A percentile compares a stretch with the other conserved stretches of the same genome.
phyloP scores from a whole-genome alignment of 2,113 vertebrate genomes.

The Forbesichthys agassizii region DNA sequence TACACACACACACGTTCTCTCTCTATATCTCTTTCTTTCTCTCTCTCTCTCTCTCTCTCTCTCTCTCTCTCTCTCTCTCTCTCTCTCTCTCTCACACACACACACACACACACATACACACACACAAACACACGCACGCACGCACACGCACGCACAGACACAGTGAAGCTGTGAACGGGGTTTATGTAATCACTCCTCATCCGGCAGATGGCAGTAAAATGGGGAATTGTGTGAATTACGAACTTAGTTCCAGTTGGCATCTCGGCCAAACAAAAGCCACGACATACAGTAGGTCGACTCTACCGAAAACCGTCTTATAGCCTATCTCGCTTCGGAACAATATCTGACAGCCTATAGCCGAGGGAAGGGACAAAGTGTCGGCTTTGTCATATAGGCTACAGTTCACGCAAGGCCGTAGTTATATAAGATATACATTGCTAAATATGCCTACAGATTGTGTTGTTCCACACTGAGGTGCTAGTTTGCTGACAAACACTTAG shows the following conservation, averaged over 20 bases:
- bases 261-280: slow-evolving; percentile 53
- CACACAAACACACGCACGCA: slow-evolving; percentile 7
- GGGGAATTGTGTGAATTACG: slow-evolving; percentile 52
- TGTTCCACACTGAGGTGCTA: no score
- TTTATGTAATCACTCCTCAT: slow-evolving; percentile 74
- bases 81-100: slow-evolving; percentile 17
- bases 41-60: slow-evolving; percentile 7
- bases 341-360: no score
- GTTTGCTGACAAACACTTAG: no score
- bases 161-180: slow-evolving; percentile 64
- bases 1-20: slow-evolving; percentile 17
- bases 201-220: slow-evolving; percentile 79
- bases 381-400: no score
- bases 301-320: slow-evolving; percentile 16
- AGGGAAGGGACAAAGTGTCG: no score
- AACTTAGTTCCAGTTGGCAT: slow-evolving; percentile 53
- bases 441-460: no score
- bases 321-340: no score
- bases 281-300: background rate
- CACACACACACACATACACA: slow-evolving; percentile 13
- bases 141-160: slow-evolving; percentile 20
- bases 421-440: slow-evolving; percentile 22
- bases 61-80: no score
- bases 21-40: background rate
- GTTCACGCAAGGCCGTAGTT: slow-evolving; percentile 29